phyloP scores from a whole-genome alignment of 1,140 invertebrate genomes.

The Reticulitermes speratus region DNA sequence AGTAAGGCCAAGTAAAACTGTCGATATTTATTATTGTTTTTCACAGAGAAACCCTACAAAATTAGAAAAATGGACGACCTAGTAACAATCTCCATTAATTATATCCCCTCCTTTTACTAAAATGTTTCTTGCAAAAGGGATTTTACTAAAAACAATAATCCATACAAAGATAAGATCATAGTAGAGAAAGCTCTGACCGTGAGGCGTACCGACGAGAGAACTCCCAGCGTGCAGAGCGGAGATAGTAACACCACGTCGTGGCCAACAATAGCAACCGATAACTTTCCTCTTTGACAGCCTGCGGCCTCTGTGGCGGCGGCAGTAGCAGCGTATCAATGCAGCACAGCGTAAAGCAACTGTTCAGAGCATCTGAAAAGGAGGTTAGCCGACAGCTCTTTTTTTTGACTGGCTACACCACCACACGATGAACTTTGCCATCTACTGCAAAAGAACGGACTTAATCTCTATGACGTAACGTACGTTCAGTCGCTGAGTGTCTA shows the following conservation, averaged over 20 bases:
- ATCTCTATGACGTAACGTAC: no score
- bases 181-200: background rate
- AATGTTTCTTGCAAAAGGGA: background rate
- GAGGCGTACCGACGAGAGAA: background rate
- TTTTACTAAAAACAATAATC: background rate
- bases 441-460: background rate
- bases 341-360: background rate
- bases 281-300: background rate
- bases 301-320: background rate
- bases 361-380: background rate
- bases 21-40: background rate
- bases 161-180: background rate
- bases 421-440: background rate
- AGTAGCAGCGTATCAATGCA: background rate
- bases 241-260: background rate
- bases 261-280: conserved; percentile 10
- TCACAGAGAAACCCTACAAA: background rate
- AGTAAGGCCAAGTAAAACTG: background rate
- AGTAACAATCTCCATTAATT: background rate
- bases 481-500: no score
- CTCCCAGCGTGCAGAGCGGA: background rate
- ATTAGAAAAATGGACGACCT: background rate
- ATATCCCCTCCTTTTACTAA: background rate
- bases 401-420: background rate
- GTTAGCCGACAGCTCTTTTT: background rate